Evolutionary conservation across 2,797 vertebrate species (phyloP).

Genomic region (Eptatretus atami): DNA sequence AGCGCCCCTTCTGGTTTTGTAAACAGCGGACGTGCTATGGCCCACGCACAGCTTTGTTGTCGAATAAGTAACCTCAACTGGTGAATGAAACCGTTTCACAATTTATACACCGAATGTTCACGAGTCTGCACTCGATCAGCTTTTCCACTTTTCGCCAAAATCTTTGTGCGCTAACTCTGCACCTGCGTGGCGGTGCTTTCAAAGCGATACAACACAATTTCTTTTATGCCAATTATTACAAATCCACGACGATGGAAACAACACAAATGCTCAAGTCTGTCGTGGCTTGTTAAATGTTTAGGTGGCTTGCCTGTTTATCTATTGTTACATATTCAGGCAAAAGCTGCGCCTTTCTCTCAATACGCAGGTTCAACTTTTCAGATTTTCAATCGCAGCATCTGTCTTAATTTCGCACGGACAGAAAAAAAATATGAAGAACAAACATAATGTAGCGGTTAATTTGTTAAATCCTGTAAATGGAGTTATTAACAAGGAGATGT

Average conservation of each 20-base stretch:
- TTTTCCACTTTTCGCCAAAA: too few species aligned
- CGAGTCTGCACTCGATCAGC: too few species aligned
- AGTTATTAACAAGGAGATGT: constrained; percentile 49
- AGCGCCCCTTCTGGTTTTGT: too few species aligned
- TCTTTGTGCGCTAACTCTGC: too few species aligned
- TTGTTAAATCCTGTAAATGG: constrained; percentile 86
- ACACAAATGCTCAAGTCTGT: constrained; percentile 99
- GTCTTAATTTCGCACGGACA: constrained; percentile 61
- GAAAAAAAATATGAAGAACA: constrained; percentile 97
- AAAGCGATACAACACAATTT: constrained; percentile 74
- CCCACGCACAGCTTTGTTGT: too few species aligned
- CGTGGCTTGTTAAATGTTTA: constrained; percentile 85
- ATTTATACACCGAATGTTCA: too few species aligned
- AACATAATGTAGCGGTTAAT: constrained; percentile 72
- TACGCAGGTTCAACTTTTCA: constrained; percentile 59
- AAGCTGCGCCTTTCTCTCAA: constrained; percentile 69
- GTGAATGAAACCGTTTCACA: too few species aligned
- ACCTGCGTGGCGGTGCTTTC: constrained; percentile 35
- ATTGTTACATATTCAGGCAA: constrained; percentile 48
- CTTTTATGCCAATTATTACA: constrained; percentile 99
- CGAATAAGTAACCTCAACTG: too few species aligned
- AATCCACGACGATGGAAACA: constrained; percentile 98
- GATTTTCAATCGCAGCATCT: constrained; percentile 93
- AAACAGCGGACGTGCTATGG: too few species aligned
- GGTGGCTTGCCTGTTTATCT: constrained; percentile 82